These are phyloP conservation scores for Zeugodacus cucurbitae DNA, from an alignment of 1,140 invertebrate genomes.

Conservation along the genomic window DNA sequence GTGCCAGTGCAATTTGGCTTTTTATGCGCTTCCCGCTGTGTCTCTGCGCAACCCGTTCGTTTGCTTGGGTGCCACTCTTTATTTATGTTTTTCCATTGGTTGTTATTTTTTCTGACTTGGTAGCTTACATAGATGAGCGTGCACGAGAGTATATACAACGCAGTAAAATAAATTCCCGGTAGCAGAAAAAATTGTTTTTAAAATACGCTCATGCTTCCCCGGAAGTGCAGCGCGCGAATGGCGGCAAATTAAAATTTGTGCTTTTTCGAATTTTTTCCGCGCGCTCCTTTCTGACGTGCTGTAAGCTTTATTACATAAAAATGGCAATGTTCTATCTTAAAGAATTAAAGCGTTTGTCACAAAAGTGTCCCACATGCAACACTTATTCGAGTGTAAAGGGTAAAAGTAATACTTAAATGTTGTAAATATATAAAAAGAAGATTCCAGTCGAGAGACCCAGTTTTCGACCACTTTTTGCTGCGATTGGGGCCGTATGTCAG, in stretches of 20 bases:
- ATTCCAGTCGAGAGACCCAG: no score
- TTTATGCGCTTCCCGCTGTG: background rate
- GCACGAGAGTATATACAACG: background rate
- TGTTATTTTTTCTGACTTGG: background rate
- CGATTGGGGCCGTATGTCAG: no score
- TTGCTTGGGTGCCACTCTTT: background rate
- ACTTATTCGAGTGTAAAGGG: no score
- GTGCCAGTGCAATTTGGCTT: constrained; percentile 1
- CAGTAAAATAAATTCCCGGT: background rate
- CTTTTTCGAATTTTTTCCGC: background rate
- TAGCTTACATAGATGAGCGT: constrained; percentile 18
- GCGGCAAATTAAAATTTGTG: constrained; percentile 8
- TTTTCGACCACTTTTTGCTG: no score
- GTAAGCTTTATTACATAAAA: background rate
- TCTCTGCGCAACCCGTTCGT: background rate
- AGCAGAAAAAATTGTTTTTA: background rate
- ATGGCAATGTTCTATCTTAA: background rate
- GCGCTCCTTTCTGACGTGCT: background rate
- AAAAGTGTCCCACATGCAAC: no score
- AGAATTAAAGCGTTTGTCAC: background rate
- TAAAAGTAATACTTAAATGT: no score
- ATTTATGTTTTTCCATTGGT: background rate
- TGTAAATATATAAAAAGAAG: no score
- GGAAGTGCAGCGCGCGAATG: background rate
- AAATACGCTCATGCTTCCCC: background rate